These are phyloP conservation scores for Tenthredo livida DNA, from an alignment of 2,888 invertebrate species.

Conservation along the genomic window DNA sequence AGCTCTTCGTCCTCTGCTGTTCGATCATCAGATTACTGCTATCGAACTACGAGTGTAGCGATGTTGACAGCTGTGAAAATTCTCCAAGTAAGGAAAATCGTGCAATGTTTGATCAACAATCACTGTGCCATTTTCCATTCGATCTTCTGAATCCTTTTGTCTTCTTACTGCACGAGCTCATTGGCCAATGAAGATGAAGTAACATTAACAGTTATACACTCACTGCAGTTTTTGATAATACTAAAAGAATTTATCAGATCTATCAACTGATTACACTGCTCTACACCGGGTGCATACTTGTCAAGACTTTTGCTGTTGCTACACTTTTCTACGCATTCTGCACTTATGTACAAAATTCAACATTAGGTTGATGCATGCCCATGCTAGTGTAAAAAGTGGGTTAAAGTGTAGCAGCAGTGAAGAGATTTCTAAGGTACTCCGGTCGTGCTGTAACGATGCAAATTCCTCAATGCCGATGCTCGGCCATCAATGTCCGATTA, in stretches of 20 bases:
- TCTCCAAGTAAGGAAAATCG: not conserved
- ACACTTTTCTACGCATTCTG: not conserved
- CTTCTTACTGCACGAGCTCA: not conserved
- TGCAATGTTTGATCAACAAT: not conserved
- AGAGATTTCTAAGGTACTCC: not conserved
- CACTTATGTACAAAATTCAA: not conserved
- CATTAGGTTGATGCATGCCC: not conserved
- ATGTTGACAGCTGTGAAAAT: not conserved
- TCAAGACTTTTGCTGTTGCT: not conserved
- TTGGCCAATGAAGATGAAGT: not conserved
- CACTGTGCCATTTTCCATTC: not conserved
- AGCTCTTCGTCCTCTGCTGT: not conserved
- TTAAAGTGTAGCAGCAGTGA: not conserved
- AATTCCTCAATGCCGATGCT: not conserved
- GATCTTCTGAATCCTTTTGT: not conserved
- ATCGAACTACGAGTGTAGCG: not conserved
- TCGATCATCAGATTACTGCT: not conserved
- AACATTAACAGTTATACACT: not conserved
- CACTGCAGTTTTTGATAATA: not conserved
- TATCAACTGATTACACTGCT: not conserved
- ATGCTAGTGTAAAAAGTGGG: not conserved
- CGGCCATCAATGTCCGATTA: not conserved
- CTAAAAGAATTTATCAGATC: too few relatives aligned
- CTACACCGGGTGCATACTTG: not conserved
- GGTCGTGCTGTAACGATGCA: not conserved